These are phyloP conservation scores for Spodoptera exigua DNA, from an alignment of 2,888 invertebrate genomes.

Conservation along the genomic window DNA sequence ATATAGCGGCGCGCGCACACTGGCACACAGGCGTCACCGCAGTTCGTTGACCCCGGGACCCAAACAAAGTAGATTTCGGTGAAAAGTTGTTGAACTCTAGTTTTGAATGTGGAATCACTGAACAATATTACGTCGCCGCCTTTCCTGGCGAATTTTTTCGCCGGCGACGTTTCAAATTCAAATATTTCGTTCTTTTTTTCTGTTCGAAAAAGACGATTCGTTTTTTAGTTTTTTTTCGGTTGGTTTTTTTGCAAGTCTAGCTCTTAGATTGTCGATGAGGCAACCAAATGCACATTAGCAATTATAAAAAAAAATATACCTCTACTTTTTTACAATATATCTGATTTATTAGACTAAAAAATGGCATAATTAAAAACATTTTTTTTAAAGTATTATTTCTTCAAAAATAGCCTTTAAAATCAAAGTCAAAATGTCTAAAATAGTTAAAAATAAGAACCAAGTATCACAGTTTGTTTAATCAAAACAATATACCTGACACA, in stretches of 20 bases:
- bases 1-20: constrained; percentile 81
- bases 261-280: background rate
- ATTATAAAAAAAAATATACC: constrained; percentile 1
- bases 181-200: constrained; percentile 39
- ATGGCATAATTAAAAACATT: background rate
- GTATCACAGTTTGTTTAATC: constrained; percentile 24
- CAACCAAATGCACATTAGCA: background rate
- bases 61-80: constrained; percentile 89
- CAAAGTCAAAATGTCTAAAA: too few species aligned
- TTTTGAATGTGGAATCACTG: constrained; percentile 81
- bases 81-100: constrained; percentile 88
- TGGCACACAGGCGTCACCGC: constrained; percentile 77
- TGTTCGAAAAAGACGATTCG: constrained; percentile 14
- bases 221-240: constrained; percentile 15
- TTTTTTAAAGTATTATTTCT: too few species aligned
- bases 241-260: background rate
- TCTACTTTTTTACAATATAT: constrained; percentile 1
- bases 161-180: constrained; percentile 16
- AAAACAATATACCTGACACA: constrained; percentile 49
- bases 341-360: background rate
- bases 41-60: constrained; percentile 86
- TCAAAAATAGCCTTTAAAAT: too few species aligned
- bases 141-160: constrained; percentile 78
- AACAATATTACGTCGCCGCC: constrained; percentile 71
- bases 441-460: too few species aligned